Base-by-base conservation (phyloP, 2,888 invertebrate genomes). In the Tachina fera region DNA sequence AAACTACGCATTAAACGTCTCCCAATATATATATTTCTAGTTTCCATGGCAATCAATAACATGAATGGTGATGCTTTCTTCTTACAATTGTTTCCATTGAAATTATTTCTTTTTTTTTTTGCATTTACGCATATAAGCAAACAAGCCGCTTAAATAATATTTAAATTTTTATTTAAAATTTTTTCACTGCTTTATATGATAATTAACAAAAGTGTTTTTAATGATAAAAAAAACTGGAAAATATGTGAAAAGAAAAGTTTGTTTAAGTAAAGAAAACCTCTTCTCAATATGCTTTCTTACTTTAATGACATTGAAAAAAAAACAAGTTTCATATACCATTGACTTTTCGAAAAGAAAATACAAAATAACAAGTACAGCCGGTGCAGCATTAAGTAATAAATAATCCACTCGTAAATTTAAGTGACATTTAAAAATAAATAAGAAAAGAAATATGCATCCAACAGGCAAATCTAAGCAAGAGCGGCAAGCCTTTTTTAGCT, bases 331-430 rank as follows among this genome's bases (percentile, higher is more conserved):
- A 51, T 31, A 31, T 31, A 31, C 22, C 19, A 22, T 56, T 56
- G 53, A 56, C 53, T 56, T 56, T 56, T 56, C 53, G 53, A 11
- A 74, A 51, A 43, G 22, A 43, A 63, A 53, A 63, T 41, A 19
- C 0, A 49, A 72, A 61, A 60, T 49, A 19, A n/a, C 43, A 74
- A 74, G 63, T 49, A 31, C 16, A 49, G 61, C 19, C 60, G 51
- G 22, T 61, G 47, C 61, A 75, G 47, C 61, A 75, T 63, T 75
- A 43, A 51, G 43, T 51, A 61, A 63, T 39, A 61, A 49, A 74
- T 63, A 43, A 63, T 22, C 51, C 10, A n/a, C 63, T 53, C n/a
- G 49, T 41, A 49, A 72, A 39, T 16, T 31, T 14, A 74, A 74
- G 61, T 61, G 41, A 14, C 22, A 74, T 61, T 65, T n/a, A 47